Evolutionary conservation across 2,113 vertebrate genomes (phyloP).

Genomic region (Chamaetylas fuelleborni): DNA sequence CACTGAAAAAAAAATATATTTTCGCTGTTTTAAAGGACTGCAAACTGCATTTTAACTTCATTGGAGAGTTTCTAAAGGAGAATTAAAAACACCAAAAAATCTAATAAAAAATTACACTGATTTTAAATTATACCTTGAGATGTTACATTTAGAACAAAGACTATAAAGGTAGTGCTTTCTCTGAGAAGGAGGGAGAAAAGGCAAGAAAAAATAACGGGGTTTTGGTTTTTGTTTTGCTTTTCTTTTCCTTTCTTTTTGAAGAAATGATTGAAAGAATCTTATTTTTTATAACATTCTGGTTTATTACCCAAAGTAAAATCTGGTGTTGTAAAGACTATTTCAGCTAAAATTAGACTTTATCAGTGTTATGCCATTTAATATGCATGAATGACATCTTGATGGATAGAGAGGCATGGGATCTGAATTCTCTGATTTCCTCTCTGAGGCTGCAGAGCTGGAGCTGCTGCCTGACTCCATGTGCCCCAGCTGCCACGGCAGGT

Average conservation of each 20-base stretch:
- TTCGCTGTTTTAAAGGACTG: conserved; percentile 19
- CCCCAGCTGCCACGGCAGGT: not conserved
- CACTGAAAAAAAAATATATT: conserved; percentile 11
- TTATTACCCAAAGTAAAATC: not conserved
- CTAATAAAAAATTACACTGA: conserved; percentile 22
- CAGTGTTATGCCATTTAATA: not conserved
- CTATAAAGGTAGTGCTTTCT: not conserved
- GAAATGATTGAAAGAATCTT: not conserved
- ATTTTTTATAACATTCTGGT: not conserved
- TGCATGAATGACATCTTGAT: not conserved
- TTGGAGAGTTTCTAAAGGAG: conserved; percentile 36
- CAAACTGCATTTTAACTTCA: conserved; percentile 47
- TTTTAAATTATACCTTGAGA: conserved; percentile 51
- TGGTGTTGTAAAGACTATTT: not conserved
- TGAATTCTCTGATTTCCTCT: conserved; percentile 30
- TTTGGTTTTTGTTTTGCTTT: not conserved
- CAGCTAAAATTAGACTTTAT: conserved; percentile 30
- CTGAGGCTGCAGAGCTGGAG: not conserved
- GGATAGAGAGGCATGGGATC: not conserved
- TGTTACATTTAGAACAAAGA: not conserved
- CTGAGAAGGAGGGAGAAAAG: not conserved
- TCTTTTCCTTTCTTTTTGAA: not conserved
- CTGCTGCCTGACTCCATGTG: not conserved
- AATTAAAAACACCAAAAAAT: not conserved
- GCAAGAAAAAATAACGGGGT: not conserved